Evolutionary conservation across 2,113 vertebrate species (phyloP).

Genomic region (Otolemur garnettii): DNA sequence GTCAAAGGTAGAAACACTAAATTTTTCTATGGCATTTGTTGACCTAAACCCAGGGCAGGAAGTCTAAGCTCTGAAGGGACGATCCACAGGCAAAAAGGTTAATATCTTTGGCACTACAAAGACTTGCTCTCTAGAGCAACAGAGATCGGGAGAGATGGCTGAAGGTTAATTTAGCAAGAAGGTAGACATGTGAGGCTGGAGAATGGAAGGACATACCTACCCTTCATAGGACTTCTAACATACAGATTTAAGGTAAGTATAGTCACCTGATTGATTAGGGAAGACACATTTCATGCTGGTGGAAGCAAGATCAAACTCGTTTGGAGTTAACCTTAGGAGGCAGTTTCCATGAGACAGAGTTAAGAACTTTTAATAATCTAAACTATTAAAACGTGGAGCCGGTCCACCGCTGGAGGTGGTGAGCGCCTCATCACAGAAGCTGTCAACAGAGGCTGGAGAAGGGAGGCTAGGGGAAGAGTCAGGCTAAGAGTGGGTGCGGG

Average conservation of each 20-base stretch:
- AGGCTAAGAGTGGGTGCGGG: background rate
- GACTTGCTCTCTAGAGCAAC: background rate
- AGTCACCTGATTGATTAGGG: background rate
- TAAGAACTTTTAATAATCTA: conserved; percentile 47
- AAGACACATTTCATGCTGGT: background rate
- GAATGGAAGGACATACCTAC: background rate
- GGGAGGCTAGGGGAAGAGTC: background rate
- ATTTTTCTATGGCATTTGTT: conserved; percentile 39
- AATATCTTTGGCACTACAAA: background rate
- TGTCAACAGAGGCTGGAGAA: background rate
- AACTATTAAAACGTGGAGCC: background rate
- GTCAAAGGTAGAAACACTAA: conserved; percentile 53
- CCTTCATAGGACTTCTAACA: background rate
- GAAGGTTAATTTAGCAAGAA: background rate
- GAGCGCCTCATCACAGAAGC: background rate
- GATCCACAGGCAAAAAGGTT: background rate
- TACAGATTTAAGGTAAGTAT: background rate
- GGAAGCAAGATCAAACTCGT: background rate
- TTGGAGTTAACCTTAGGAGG: background rate
- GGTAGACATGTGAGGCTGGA: background rate
- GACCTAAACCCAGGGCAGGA: background rate
- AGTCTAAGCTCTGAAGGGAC: background rate
- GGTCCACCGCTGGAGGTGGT: background rate
- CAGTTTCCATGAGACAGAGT: background rate
- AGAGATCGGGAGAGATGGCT: background rate